Evolutionary conservation across 2,113 vertebrate species (phyloP).

Genomic region (Furnarius figulus): DNA sequence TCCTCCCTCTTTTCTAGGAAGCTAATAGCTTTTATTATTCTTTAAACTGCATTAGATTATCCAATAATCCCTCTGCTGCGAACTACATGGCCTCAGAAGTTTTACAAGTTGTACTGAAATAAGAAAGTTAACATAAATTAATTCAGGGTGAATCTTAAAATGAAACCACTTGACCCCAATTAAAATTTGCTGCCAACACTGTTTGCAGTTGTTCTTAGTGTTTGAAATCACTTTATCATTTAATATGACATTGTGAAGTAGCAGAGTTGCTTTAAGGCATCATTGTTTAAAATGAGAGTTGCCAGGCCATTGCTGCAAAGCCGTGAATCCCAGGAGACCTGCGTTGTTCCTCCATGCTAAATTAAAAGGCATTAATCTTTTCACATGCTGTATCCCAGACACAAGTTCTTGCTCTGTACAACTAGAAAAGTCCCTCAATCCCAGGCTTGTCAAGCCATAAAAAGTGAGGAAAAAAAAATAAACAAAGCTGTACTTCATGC

Average conservation of each 20-base stretch:
- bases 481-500: neutral
- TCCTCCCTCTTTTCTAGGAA: neutral
- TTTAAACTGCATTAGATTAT: neutral
- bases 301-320: neutral
- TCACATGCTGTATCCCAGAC: neutral
- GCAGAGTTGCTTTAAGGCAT: neutral
- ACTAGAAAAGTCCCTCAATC: neutral
- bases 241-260: neutral
- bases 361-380: constrained; percentile 2
- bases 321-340: neutral
- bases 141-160: neutral
- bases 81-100: neutral
- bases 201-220: neutral
- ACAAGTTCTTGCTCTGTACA: neutral
- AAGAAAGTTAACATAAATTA: neutral
- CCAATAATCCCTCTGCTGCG: neutral
- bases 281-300: neutral
- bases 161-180: neutral
- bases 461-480: neutral
- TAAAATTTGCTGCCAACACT: neutral
- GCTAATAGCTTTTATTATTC: neutral
- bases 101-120: neutral
- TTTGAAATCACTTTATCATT: neutral
- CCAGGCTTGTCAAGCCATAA: neutral
- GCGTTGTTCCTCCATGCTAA: neutral